These are phyloP conservation scores for Syngnathus floridae DNA, from an alignment of 2,113 vertebrate genomes.

Conservation along the genomic window DNA sequence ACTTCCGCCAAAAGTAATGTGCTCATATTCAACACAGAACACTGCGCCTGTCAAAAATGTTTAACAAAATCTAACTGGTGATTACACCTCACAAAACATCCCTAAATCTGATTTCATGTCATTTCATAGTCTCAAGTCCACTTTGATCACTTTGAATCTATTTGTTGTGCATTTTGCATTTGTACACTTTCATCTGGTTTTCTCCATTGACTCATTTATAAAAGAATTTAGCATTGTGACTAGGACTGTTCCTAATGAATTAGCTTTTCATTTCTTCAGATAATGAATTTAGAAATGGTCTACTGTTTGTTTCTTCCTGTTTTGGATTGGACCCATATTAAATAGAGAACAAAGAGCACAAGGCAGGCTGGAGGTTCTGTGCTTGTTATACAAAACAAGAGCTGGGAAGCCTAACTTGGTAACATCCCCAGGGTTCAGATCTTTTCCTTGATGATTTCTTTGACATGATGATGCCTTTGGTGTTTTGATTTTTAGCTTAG, in stretches of 20 bases:
- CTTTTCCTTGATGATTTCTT: neutral
- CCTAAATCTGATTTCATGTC: conserved; percentile 20
- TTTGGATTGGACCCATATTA: conserved; percentile 16
- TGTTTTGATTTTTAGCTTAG: conserved; percentile 4
- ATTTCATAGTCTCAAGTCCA: conserved; percentile 32
- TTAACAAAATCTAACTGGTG: conserved; percentile 48
- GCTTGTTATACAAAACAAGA: conserved; percentile 2
- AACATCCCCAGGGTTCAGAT: conserved; percentile 1
- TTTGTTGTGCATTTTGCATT: conserved; percentile 28
- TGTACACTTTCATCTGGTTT: conserved; percentile 35
- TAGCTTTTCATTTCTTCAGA: conserved; percentile 12
- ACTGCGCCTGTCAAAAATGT: conserved; percentile 34
- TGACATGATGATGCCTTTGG: neutral
- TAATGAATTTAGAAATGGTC: conserved; percentile 26
- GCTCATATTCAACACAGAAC: conserved; percentile 33
- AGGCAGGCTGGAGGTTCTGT: conserved; percentile 10
- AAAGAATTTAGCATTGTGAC: conserved; percentile 31
- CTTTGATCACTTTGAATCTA: conserved; percentile 43
- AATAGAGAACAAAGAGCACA: conserved; percentile 14
- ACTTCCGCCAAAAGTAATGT: conserved; percentile 58
- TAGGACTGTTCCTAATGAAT: conserved; percentile 17
- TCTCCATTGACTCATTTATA: neutral
- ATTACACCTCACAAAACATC: conserved; percentile 45
- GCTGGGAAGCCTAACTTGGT: neutral
- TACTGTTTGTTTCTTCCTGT: conserved; percentile 9